Evolutionary conservation across 2,113 vertebrate genomes (phyloP), one percentile per base, ranked within the genome.

Genomic region (Cranoglanis bouderius): DNA sequence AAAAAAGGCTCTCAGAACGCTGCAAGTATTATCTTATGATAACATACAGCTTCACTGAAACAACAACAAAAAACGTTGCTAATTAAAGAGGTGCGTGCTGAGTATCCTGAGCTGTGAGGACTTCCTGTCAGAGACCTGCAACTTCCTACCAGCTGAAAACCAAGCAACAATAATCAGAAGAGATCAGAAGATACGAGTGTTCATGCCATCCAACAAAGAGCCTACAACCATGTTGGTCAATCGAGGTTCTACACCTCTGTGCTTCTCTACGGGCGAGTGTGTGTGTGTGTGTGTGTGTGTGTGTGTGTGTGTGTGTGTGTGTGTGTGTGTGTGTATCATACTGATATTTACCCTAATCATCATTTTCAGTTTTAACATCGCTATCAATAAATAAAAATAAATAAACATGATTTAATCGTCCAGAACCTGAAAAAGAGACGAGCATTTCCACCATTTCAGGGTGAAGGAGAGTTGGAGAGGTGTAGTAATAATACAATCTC

Each of bases 61-160:
- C 19, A 57, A 19, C 46, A 49, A 13, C 7, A 65, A 67, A 3
- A 67, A 14, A 35, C 35, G 1, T 0, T 38, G 35, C 70, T 65
- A 67, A 32, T 53, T 24, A 32, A 43, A 6, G 40, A 2, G 29
- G 16, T 7, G 19, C 83, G 29, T 46, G 61, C 59, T 72, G 61
- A 70, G 43, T 63, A 74, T 43, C 55, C 55, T 24, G 38, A 53
- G 80, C 24, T 35, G 81, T 65, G 82, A 63, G 14, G 21, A 81
- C 55, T 89, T 89, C 90, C 80, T 87, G 87, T 88, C 67, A 80
- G 70, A 86, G 14, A 59, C 81, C 21, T 38, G 13, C 19, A 4
- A 59, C 81, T 82, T 82, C 81, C 81, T 82, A 4, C 26, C 21
- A 4, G 21, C 53, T 59, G 32, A 59, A 82, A 82, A 1, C 21